Evolutionary conservation across 2,888 invertebrate genomes (phyloP), one percentile per base, ranked within the genome.

Genomic region (Ormia ochracea): DNA sequence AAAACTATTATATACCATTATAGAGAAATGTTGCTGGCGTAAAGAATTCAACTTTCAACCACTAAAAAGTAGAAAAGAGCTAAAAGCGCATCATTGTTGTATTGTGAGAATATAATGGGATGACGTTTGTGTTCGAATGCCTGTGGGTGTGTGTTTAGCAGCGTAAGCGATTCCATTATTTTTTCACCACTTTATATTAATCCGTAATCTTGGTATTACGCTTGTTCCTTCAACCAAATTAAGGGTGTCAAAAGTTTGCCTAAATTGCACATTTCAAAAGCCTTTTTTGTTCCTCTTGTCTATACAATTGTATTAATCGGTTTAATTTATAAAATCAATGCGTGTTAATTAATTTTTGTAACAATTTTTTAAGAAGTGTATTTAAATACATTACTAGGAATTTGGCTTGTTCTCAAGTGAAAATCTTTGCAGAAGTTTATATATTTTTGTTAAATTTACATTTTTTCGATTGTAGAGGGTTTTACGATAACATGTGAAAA

Each of bases 141-240:
- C 9, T 21, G 21, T 38, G 33, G 31, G 14, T 17, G 12, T 48
- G n/a, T 17, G 12, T 31, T n/a, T 61, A 19, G 21, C 50, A 31
- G 10, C 48, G 36, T 21, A 48, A 23, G 41, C 21, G 33, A 9
- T 36, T 26, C 36, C 38, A 19, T 19, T 9, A 19, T 33, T 19
- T 36, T 41, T 48, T 26, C 12, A 58, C n/a, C 69, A 26, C 33
- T 69, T 45, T 36, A 23, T 33, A 38, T 38, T 43, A 54, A 45
- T 56, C 28, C 73, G 76, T 76, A 76, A 80, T 76, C 68, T 14
- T 36, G 59, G 72, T 31, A 80, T 80, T 80, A 80, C 58, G 76
- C 63, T 72, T 76, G 80, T 80, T 76, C 38, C 59, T 33, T 63
- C 23, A 56, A 76, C 72, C 72, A 50, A 80, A 63, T 80, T 76